Percentiles rank a stretch among this genome's conserved stretches.
Conservation (phyloP, 2,888 invertebrate genomes). For the Hypomecis atomaria region DNA sequence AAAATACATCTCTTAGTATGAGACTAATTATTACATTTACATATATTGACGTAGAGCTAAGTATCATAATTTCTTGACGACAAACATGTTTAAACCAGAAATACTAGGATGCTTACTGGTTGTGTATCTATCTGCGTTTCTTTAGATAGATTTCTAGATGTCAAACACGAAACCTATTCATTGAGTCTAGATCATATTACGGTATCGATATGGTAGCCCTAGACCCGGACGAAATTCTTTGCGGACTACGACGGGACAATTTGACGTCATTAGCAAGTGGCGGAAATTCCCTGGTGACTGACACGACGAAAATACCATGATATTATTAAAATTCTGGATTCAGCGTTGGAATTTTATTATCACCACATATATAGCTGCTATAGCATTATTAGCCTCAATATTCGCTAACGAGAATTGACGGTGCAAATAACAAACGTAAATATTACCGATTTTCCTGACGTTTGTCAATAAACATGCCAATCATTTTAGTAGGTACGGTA, state of each 20-base stretch:
- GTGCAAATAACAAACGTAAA: slow-evolving; percentile 9
- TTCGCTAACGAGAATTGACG: slow-evolving; percentile 16
- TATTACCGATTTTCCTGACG: slow-evolving; percentile 2
- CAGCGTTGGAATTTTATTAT: slow-evolving; percentile 27
- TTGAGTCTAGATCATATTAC: too few species aligned
- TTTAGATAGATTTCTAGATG: too few species aligned
- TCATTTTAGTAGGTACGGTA: background rate
- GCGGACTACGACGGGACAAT: slow-evolving; percentile 63
- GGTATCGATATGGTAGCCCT: too few species aligned
- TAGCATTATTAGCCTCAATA: slow-evolving; percentile 22
- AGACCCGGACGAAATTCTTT: slow-evolving; percentile 54
- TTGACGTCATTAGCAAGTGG: slow-evolving; percentile 70
- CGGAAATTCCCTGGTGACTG: slow-evolving; percentile 64
- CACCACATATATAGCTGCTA: slow-evolving; percentile 19
- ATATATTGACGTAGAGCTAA: too few species aligned
- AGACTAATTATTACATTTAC: too few species aligned
- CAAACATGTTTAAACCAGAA: too few species aligned
- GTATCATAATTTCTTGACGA: too few species aligned
- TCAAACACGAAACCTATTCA: too few species aligned
- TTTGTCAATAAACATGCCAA: slow-evolving; percentile 3
- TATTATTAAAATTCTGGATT: slow-evolving; percentile 62
- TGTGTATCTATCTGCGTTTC: too few species aligned
- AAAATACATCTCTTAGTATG: too few species aligned
- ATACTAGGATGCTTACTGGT: too few species aligned
- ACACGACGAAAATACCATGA: slow-evolving; percentile 40